These are phyloP conservation scores for Drosophila colorata DNA, from an alignment of 2,888 invertebrate species.

Conservation along the genomic window DNA sequence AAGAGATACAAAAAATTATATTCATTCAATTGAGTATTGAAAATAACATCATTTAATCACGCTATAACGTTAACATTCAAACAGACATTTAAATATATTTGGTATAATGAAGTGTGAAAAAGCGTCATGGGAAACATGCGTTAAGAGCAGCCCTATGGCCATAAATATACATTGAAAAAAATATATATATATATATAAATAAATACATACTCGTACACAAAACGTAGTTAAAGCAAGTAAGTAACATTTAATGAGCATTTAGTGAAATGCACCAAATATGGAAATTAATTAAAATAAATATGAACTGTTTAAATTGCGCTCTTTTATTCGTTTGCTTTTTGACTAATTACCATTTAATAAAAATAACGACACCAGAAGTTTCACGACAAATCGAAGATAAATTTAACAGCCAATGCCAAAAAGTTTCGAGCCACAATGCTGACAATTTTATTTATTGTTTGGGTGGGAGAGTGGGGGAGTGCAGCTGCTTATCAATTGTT, in stretches of 20 bases:
- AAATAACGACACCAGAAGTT: slow-evolving; percentile 56
- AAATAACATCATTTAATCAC: slow-evolving; percentile 18
- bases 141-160: neutral
- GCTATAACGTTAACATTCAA: slow-evolving; percentile 5
- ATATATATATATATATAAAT: slow-evolving; percentile 8
- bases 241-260: slow-evolving; percentile 47
- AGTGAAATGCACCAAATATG: slow-evolving; percentile 46
- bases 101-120: slow-evolving; percentile 13
- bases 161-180: slow-evolving; percentile 2
- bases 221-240: slow-evolving; percentile 50
- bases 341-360: neutral
- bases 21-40: too few species aligned
- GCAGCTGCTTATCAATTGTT: slow-evolving; percentile 5
- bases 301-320: slow-evolving; percentile 37
- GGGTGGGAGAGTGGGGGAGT: neutral
- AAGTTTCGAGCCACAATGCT: slow-evolving; percentile 1
- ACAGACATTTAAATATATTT: slow-evolving; percentile 7
- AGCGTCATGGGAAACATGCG: neutral
- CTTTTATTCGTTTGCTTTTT: slow-evolving; percentile 25
- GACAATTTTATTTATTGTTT: slow-evolving; percentile 19
- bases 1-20: neutral
- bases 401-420: slow-evolving; percentile 8
- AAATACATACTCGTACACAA: slow-evolving; percentile 11
- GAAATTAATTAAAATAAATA: slow-evolving; percentile 45
- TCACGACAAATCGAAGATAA: slow-evolving; percentile 64